Base-by-base conservation (phyloP, 2,888 invertebrate species). In the Gastracanthus pulcherrimus region DNA sequence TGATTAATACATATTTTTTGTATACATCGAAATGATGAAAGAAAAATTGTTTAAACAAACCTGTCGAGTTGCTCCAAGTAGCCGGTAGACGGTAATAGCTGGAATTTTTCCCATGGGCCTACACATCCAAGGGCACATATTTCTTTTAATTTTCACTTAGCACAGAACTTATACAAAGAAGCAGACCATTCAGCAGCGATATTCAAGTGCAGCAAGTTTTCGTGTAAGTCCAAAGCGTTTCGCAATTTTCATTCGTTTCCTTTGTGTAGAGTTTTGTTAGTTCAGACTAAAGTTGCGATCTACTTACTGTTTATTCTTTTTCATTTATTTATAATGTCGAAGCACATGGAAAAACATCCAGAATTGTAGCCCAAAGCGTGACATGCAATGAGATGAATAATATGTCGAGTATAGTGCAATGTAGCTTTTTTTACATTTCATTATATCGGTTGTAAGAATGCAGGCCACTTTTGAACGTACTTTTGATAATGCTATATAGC, bases 361-460 rank as follows among this genome's bases (percentile, higher is more conserved):
- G 81, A 82, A 80, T 82, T 84, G 82, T 85, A 85, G 85, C 85
- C 85, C 84, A 86, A 89, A 88, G 88, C 84, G 85, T 83, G 82
- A 82, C 88, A 87, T 89, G 88, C 88, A 84, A 87, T 76, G 76
- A 82, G 64, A 64, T 82, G 78, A 66, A 36, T 31, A 41, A 11
- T 64, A 36, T 48, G 11, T 48, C 7, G 45, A 29, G 29, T 29
- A 34, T n/a, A 41, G n/a, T 60, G 34, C 26, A 26, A 19, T 11
- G 13, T 23, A 31, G 34, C 38, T 51, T 41, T 72, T 58, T 34
- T 60, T 38, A 60, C 36, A n/a, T 23, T 29, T n/a, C 26, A 36
- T 31, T 23, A 36, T 38, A 38, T 29, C 16, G n/a, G n/a, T 60
- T 13, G n/a, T n/a, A 7, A 48, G 19, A n/a, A 45, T 2, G 45